Conservation (phyloP, 2,797 vertebrate genomes). For the Pseudopleuronectes americanus region DNA sequence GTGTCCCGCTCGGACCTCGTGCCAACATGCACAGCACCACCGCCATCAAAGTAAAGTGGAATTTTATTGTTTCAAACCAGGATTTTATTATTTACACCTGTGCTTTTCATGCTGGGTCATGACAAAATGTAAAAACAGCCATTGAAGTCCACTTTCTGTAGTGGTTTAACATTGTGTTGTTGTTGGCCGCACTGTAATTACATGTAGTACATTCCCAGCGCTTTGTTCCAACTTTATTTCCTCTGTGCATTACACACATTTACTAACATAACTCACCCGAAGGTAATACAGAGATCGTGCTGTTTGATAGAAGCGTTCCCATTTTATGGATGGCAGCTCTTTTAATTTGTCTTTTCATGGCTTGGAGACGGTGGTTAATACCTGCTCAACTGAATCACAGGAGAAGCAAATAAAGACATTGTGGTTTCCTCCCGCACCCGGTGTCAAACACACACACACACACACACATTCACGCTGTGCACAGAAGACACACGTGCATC, state of each 20-base stretch:
- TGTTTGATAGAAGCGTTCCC: conserved; percentile 90
- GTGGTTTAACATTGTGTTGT: background rate
- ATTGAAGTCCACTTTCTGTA: background rate
- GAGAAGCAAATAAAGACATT: conserved; percentile 94
- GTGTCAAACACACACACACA: conserved; percentile 21
- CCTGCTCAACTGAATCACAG: conserved; percentile 94
- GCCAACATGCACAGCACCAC: background rate
- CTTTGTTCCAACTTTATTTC: conserved; percentile 86
- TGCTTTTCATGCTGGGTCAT: background rate
- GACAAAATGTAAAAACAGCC: background rate
- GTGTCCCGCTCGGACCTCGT: background rate
- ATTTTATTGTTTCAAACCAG: background rate
- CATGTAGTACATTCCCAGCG: conserved; percentile 12
- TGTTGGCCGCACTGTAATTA: conserved; percentile 22
- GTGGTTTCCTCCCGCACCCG: conserved; percentile 57
- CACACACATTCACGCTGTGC: conserved; percentile 8
- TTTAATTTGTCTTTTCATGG: conserved; percentile 95
- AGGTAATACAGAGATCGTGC: conserved; percentile 90
- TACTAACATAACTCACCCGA: conserved; percentile 85
- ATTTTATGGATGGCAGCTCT: conserved; percentile 91
- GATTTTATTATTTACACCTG: background rate
- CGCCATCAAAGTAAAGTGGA: too few species aligned
- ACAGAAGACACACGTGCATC: conserved; percentile 13
- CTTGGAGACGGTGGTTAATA: conserved; percentile 95
- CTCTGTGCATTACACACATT: conserved; percentile 86